Percentiles rank a stretch among this genome's conserved stretches.
phyloP scores from a whole-genome alignment of 2,113 vertebrate genomes.

The Peromyscus polionotus region DNA sequence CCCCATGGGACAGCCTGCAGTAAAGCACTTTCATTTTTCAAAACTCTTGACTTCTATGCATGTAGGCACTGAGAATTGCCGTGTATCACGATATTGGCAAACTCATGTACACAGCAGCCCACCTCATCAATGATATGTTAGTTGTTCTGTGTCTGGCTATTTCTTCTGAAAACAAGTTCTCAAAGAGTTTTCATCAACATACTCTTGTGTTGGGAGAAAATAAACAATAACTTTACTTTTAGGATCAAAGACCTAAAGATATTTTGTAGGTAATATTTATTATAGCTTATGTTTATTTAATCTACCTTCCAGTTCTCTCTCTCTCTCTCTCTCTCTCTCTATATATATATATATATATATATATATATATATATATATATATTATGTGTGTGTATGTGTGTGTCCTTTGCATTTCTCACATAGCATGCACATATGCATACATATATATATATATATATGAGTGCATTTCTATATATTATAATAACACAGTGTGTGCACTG shows the following conservation, averaged over 20 bases:
- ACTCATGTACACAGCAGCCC: not conserved
- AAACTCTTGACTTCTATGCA: not conserved
- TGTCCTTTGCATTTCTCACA: not conserved
- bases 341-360: no score
- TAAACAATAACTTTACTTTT: conserved; percentile 17
- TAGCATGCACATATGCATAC: not conserved
- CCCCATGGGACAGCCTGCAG: not conserved
- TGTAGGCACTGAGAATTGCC: not conserved
- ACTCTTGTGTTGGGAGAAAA: not conserved
- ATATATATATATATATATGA: not conserved
- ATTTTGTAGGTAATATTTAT: conserved; percentile 32
- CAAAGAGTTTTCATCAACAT: conserved; percentile 59
- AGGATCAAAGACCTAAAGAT: conserved; percentile 33
- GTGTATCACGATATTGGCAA: not conserved
- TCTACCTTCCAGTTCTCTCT: not conserved
- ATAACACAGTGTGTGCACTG: not conserved
- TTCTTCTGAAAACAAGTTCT: not conserved
- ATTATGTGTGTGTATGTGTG: accelerated
- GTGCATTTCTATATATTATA: not conserved
- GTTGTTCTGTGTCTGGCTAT: not conserved
- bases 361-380: not conserved
- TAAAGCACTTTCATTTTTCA: not conserved
- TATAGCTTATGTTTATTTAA: conserved; percentile 24
- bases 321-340: no score
- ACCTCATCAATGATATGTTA: not conserved